A percentile compares a stretch with the other conserved stretches of the same genome.
These are phyloP conservation scores for Archips xylosteana DNA, from an alignment of 2,888 invertebrate genomes.

Conservation along the genomic window DNA sequence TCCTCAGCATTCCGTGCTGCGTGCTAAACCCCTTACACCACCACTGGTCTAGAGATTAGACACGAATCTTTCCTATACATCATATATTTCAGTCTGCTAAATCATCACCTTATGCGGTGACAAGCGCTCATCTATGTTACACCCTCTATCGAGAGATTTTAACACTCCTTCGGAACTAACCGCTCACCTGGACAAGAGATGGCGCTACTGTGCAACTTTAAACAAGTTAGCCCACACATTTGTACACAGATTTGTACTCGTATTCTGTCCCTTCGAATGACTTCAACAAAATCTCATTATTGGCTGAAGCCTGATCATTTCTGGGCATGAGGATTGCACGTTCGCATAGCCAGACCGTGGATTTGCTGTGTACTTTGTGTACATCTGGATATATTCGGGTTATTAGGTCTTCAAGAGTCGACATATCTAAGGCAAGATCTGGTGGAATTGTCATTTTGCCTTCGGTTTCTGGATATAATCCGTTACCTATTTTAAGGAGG, in stretches of 20 bases:
- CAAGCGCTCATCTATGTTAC: too few species aligned
- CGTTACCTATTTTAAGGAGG: constrained; percentile 45
- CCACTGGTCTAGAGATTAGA: too few species aligned
- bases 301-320: constrained; percentile 15
- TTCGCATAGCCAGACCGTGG: constrained; percentile 9
- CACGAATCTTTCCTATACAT: too few species aligned
- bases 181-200: too few species aligned
- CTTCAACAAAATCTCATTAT: neutral
- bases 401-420: constrained; percentile 2
- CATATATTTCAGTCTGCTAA: too few species aligned
- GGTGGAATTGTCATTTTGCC: neutral
- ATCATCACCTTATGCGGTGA: too few species aligned
- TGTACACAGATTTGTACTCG: neutral
- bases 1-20: too few species aligned
- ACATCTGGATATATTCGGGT: constrained; percentile 1
- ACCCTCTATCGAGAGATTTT: too few species aligned
- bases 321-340: constrained; percentile 8
- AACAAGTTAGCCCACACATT: too few species aligned
- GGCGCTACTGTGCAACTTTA: too few species aligned
- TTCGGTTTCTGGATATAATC: neutral
- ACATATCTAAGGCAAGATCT: neutral
- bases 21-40: too few species aligned
- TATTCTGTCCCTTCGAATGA: neutral
- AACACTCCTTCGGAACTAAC: too few species aligned
- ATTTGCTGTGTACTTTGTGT: neutral